Evolutionary conservation across 2,113 vertebrate species (phyloP).

Genomic region (Caretta caretta): DNA sequence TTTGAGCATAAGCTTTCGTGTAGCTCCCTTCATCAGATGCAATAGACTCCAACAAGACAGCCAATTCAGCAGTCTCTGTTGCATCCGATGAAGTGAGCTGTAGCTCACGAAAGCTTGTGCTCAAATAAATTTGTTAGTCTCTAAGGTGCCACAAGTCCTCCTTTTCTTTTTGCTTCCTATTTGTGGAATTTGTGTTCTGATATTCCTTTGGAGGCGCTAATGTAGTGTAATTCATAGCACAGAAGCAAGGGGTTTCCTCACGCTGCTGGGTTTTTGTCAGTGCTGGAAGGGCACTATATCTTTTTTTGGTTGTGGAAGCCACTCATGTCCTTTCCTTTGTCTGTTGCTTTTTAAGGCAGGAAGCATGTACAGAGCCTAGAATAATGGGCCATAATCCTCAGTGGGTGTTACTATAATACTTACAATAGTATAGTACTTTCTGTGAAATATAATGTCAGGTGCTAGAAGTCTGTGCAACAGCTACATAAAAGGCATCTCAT

Average conservation of each 20-base stretch:
- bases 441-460: background rate
- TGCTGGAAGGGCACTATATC: background rate
- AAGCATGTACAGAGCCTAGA: background rate
- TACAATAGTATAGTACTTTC: background rate
- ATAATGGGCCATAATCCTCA: background rate
- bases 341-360: background rate
- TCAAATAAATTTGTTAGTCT: too few relatives aligned
- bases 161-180: background rate
- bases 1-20: too few relatives aligned
- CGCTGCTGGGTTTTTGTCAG: background rate
- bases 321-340: background rate
- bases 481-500: background rate
- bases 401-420: background rate
- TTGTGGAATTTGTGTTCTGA: background rate
- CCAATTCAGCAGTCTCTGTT: too few relatives aligned
- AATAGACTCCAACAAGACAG: too few relatives aligned
- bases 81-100: too few relatives aligned
- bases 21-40: too few relatives aligned
- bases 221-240: background rate
- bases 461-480: background rate
- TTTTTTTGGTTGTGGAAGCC: background rate
- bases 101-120: too few relatives aligned
- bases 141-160: too few relatives aligned
- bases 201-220: background rate
- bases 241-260: background rate